Conservation (phyloP, 2,113 vertebrate species). For the Mohoua ochrocephala region DNA sequence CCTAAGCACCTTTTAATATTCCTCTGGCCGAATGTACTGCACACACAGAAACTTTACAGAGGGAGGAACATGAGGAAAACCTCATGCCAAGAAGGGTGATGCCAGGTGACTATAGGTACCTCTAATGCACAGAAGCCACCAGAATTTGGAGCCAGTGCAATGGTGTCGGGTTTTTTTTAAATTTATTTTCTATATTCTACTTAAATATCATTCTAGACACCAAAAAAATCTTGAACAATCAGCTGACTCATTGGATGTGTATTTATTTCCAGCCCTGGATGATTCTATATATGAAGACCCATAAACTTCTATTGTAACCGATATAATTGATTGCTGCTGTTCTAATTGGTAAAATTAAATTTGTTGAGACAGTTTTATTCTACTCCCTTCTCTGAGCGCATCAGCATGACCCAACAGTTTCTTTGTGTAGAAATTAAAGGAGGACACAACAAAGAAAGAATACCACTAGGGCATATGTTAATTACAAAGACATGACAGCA, state of each 20-base stretch:
- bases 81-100: neutral
- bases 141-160: neutral
- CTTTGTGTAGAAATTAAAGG: neutral
- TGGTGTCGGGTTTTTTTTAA: rapidly evolving
- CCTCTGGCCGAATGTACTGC: neutral
- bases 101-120: neutral
- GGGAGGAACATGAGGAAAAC: neutral
- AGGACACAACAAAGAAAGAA: neutral
- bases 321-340: neutral
- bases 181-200: neutral
- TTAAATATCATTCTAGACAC: neutral
- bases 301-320: neutral
- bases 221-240: neutral
- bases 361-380: neutral
- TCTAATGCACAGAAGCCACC: neutral
- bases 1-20: neutral
- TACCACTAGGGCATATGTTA: neutral
- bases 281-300: neutral
- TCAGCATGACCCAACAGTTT: neutral
- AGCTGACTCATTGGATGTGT: neutral
- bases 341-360: neutral
- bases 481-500: neutral
- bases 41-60: neutral
- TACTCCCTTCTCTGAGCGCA: neutral
- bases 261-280: neutral